phyloP scores from a whole-genome alignment of 2,888 invertebrate genomes.

The Arenicola marina region DNA sequence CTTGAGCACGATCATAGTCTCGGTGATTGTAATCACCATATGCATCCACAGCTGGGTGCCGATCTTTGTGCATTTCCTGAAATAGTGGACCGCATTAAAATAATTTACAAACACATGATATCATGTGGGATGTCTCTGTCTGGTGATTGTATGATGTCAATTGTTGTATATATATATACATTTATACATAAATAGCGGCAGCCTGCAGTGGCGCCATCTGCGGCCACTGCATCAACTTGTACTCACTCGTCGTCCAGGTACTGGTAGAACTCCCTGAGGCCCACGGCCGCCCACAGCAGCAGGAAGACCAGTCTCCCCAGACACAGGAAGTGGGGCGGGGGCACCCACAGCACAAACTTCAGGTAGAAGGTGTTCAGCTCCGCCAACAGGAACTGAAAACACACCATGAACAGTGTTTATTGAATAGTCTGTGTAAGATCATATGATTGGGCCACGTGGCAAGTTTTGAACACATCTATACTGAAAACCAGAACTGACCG shows the following conservation, averaged over 20 bases:
- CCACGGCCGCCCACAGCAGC: slow-evolving; percentile 65
- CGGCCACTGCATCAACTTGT: too few species aligned
- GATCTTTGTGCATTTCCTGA: slow-evolving; percentile 62
- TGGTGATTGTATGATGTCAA: too few species aligned
- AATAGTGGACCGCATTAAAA: background rate
- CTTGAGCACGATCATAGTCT: slow-evolving; percentile 64
- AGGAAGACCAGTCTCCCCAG: slow-evolving; percentile 63
- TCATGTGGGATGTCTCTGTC: too few species aligned
- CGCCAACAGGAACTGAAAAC: slow-evolving; percentile 65
- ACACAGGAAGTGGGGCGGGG: slow-evolving; percentile 65
- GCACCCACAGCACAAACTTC: slow-evolving; percentile 67
- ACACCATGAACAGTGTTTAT: too few species aligned
- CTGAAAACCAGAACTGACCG: too few species aligned
- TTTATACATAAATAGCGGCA: background rate
- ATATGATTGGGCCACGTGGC: too few species aligned
- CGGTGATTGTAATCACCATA: slow-evolving; percentile 64
- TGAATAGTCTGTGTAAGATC: too few species aligned
- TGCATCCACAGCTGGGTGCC: slow-evolving; percentile 67
- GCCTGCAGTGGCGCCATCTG: too few species aligned
- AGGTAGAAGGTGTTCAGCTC: slow-evolving; percentile 68
- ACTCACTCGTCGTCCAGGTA: slow-evolving; percentile 67
- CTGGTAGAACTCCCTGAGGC: slow-evolving; percentile 66
- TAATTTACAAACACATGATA: too few species aligned
- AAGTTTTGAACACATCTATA: too few species aligned
- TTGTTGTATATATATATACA: background rate